Conservation (phyloP, 1,140 invertebrate species). For the Zaprionus gabonicus region DNA sequence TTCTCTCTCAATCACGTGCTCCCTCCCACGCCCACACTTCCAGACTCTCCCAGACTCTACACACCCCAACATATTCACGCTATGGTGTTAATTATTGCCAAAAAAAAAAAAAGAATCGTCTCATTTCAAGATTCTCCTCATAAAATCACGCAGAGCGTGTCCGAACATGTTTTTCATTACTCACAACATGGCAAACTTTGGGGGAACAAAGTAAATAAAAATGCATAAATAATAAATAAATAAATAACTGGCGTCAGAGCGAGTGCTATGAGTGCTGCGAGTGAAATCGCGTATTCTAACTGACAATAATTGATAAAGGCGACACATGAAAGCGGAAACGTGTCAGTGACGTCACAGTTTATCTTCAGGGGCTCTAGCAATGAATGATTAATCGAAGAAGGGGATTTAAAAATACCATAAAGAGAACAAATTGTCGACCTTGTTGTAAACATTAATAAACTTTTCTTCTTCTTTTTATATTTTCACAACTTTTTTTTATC, state of each 20-base stretch:
- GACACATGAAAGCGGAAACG: conserved; percentile 31
- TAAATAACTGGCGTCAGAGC: conserved; percentile 45
- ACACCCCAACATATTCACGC: not conserved
- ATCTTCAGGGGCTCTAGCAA: conserved; percentile 19
- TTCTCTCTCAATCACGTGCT: not conserved
- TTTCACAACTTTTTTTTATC: conserved; percentile 8
- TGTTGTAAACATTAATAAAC: not conserved
- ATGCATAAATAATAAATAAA: conserved; percentile 12
- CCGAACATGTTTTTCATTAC: conserved; percentile 57
- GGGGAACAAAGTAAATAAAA: conserved; percentile 40
- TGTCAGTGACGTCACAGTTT: conserved; percentile 55
- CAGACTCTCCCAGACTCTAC: not conserved
- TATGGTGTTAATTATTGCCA: conserved; percentile 19
- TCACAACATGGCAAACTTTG: conserved; percentile 51
- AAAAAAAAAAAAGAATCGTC: conserved; percentile 9
- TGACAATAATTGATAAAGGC: conserved; percentile 63
- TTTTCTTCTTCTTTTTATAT: not conserved
- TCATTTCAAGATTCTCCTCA: not conserved
- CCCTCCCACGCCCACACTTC: not conserved
- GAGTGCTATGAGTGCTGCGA: not conserved
- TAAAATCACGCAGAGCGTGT: conserved; percentile 31
- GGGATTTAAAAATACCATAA: conserved; percentile 11
- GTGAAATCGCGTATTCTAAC: conserved; percentile 28
- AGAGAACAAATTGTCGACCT: not conserved
- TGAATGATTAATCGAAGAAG: conserved; percentile 48